Conservation (phyloP, 2,113 vertebrate genomes). For the Athene cunicularia region DNA sequence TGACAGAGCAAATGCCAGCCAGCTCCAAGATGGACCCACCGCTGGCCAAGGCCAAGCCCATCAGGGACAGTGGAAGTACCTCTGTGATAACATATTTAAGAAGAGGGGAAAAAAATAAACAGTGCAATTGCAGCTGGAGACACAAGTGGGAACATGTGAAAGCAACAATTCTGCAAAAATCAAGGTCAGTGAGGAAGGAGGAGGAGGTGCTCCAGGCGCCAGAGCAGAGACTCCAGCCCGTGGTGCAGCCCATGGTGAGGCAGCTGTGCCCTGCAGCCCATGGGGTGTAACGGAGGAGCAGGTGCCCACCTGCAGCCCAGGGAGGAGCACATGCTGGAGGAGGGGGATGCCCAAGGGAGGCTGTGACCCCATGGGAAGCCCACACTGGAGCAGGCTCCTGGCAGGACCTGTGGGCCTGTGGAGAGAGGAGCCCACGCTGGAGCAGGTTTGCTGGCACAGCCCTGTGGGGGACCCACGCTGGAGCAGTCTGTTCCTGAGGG, state of each 20-base stretch:
- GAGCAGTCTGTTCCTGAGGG: not conserved
- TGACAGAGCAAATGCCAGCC: not conserved
- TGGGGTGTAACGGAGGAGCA: fast-evolving
- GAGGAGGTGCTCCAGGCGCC: not conserved
- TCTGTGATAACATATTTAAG: not conserved
- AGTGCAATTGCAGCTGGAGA: not conserved
- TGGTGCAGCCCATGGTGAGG: not conserved
- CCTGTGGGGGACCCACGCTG: not conserved
- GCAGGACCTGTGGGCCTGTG: not conserved
- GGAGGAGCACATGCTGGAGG: not conserved
- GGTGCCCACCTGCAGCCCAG: not conserved
- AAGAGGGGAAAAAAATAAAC: too few relatives aligned
- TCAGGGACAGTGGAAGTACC: fast-evolving
- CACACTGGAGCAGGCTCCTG: not conserved
- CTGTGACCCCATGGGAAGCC: not conserved
- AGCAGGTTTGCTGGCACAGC: not conserved
- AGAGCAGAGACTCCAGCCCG: fast-evolving
- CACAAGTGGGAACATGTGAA: not conserved
- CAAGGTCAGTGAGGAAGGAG: not conserved
- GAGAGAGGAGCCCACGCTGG: not conserved
- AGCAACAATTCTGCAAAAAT: not conserved
- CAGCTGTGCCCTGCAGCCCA: not conserved
- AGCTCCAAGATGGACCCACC: too few relatives aligned
- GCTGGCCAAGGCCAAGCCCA: too few relatives aligned
- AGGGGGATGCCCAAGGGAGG: not conserved